phyloP scores from a whole-genome alignment of 2,888 invertebrate genomes.

The Abrostola tripartita region DNA sequence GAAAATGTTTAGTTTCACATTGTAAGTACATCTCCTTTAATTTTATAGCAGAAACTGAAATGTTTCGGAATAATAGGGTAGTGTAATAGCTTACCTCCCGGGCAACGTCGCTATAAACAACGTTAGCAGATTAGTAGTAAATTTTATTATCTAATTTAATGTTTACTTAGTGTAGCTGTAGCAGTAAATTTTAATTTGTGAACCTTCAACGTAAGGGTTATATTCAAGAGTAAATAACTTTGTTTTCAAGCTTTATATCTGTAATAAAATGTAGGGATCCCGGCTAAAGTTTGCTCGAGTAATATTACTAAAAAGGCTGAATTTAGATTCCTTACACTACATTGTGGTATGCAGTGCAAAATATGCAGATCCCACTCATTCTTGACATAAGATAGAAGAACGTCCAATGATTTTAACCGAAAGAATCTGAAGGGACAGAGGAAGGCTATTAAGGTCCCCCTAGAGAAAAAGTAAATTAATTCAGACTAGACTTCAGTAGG shows the following conservation, averaged over 20 bases:
- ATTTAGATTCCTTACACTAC: too few species aligned
- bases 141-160: conserved; percentile 37
- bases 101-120: conserved; percentile 21
- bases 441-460: too few species aligned
- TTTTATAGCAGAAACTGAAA: not conserved
- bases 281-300: too few species aligned
- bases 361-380: too few species aligned
- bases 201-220: conserved; percentile 16
- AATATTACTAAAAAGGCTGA: too few species aligned
- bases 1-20: too few species aligned
- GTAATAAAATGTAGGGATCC: not conserved
- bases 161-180: conserved; percentile 27
- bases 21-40: conserved; percentile 12
- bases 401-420: too few species aligned
- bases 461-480: too few species aligned
- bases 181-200: conserved; percentile 27
- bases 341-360: too few species aligned
- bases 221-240: not conserved
- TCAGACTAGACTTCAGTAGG: too few species aligned
- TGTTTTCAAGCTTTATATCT: not conserved
- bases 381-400: too few species aligned
- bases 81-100: conserved; percentile 7
- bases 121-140: conserved; percentile 17
- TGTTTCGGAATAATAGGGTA: not conserved
- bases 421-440: too few species aligned